Evolutionary conservation across 1,140 invertebrate genomes (phyloP).

Genomic region (Chrysomallon squamiferum): DNA sequence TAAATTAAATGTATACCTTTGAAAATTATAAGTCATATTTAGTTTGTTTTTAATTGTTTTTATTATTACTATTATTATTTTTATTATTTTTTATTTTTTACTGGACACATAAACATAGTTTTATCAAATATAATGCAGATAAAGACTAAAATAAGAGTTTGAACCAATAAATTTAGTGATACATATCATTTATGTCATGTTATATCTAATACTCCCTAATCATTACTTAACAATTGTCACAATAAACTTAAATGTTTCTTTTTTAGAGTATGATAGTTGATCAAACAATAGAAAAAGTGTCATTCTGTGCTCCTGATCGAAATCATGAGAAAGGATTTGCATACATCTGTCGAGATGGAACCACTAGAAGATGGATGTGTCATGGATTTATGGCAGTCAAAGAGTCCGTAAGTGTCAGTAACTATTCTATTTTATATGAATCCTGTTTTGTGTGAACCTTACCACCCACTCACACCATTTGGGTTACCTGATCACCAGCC

Average conservation of each 20-base stretch:
- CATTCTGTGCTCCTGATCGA: slow-evolving; percentile 98
- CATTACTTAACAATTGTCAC: too few relatives aligned
- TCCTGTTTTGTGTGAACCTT: slow-evolving; percentile 15
- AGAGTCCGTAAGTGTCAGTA: slow-evolving; percentile 77
- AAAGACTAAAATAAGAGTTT: too few relatives aligned
- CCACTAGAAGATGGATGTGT: slow-evolving; percentile 96
- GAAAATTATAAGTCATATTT: too few relatives aligned
- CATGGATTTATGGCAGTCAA: slow-evolving; percentile 97
- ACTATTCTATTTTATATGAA: slow-evolving; percentile 19
- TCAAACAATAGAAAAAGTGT: slow-evolving; percentile 99
- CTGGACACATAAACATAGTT: too few relatives aligned
- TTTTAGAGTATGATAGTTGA: slow-evolving; percentile 91
- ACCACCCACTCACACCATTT: not conserved
- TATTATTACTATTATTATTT: too few relatives aligned
- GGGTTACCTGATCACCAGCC: not conserved
- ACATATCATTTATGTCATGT: too few relatives aligned
- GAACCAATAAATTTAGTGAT: too few relatives aligned
- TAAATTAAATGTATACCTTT: too few relatives aligned
- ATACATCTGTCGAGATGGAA: slow-evolving; percentile 87
- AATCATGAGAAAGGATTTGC: slow-evolving; percentile 98
- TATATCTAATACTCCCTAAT: too few relatives aligned
- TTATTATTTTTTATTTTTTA: too few relatives aligned
- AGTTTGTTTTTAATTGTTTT: too few relatives aligned
- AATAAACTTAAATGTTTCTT: slow-evolving; percentile 9
- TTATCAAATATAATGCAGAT: too few relatives aligned